phyloP scores from a whole-genome alignment of 2,888 invertebrate species.

The Linnaemya vulpina region DNA sequence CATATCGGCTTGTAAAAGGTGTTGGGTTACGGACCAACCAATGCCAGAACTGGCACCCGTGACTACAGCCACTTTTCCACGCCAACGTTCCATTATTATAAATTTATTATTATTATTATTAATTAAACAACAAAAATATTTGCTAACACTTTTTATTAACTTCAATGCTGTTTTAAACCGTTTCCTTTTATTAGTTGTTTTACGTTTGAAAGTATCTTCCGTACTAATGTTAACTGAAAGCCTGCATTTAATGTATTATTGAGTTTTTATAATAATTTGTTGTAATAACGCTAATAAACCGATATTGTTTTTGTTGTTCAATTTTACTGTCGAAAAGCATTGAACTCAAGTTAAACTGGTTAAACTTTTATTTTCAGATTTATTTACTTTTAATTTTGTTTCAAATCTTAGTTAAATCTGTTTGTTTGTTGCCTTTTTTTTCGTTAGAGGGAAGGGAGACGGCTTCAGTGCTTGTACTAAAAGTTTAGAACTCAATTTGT shows the following conservation, averaged over 20 bases:
- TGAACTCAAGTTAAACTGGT: conserved; percentile 72
- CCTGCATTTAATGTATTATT: conserved; percentile 64
- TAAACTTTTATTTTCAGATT: conserved; percentile 62
- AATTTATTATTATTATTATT: conserved; percentile 2
- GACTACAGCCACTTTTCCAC: conserved; percentile 84
- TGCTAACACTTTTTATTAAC: conserved; percentile 16
- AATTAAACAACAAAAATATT: background rate
- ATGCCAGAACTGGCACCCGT: conserved; percentile 86
- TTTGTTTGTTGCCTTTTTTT: background rate
- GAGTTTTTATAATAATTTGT: conserved; percentile 54
- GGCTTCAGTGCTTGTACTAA: conserved; percentile 28
- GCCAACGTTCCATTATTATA: conserved; percentile 78
- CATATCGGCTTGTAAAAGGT: conserved; percentile 83
- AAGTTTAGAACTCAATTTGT: conserved; percentile 28
- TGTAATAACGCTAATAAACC: conserved; percentile 37
- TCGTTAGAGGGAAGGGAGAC: background rate
- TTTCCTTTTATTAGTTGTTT: conserved; percentile 52
- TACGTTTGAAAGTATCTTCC: conserved; percentile 65
- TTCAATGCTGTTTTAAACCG: conserved; percentile 24
- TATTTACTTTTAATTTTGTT: conserved; percentile 29
- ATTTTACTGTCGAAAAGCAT: conserved; percentile 68
- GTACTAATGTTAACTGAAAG: conserved; percentile 55
- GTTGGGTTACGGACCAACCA: conserved; percentile 83
- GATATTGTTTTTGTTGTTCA: conserved; percentile 48
- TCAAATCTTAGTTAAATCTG: conserved; percentile 27